These are phyloP conservation scores for Pterocles burchelli DNA, from an alignment of 2,113 vertebrate genomes.

Conservation along the genomic window DNA sequence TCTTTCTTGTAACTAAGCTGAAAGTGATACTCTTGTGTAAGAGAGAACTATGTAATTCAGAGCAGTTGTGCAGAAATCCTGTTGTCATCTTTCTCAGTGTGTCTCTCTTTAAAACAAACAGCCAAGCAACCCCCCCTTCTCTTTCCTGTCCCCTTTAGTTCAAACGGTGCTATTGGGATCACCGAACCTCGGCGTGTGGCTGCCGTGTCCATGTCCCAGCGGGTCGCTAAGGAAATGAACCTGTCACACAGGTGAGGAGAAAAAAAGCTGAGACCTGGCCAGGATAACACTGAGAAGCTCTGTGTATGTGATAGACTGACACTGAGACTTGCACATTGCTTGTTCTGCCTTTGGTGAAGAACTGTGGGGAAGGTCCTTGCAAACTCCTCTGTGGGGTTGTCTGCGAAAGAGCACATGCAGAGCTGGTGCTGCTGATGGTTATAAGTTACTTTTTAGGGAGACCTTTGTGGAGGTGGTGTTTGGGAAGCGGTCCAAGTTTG, in stretches of 20 bases:
- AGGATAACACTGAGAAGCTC: not conserved
- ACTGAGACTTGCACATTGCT: not conserved
- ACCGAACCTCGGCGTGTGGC: slow-evolving; percentile 96
- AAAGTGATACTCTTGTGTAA: not conserved
- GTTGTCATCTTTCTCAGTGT: not conserved
- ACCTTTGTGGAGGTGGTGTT: not conserved
- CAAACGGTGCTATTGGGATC: slow-evolving; percentile 81
- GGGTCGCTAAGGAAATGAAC: slow-evolving; percentile 95
- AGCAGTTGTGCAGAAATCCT: not conserved
- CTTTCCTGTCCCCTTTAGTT: slow-evolving; percentile 43
- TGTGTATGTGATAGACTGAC: not conserved
- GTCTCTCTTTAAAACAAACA: not conserved
- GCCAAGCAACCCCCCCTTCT: not conserved
- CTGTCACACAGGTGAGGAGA: slow-evolving; percentile 82
- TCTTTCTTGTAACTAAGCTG: not conserved
- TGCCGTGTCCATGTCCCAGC: slow-evolving; percentile 93
- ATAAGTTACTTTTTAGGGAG: not conserved
- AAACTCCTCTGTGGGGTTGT: not conserved
- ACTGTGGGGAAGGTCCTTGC: not conserved
- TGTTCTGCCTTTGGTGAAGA: not conserved
- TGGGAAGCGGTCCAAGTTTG: not conserved
- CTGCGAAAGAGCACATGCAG: not conserved
- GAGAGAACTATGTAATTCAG: not conserved
- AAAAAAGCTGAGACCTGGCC: not conserved
- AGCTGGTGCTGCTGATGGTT: not conserved